Base-by-base conservation (phyloP, 2,113 vertebrate species). In the Sialia sialis region DNA sequence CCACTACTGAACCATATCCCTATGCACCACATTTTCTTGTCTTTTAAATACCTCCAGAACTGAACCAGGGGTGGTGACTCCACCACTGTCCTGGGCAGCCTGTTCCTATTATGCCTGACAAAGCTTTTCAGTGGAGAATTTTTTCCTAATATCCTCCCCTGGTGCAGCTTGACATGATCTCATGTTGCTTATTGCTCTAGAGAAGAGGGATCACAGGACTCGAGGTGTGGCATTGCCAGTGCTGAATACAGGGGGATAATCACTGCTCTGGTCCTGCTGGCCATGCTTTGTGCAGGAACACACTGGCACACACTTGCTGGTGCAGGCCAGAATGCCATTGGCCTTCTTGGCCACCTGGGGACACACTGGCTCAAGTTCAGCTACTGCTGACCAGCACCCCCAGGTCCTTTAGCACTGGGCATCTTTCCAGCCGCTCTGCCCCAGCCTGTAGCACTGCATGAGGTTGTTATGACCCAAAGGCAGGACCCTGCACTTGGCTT, bases 21-120 rank as follows among this genome's bases (percentile, higher is more conserved):
- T 64, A 0, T 36, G 25, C 1, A 21, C 9, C 7, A 7, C 2
- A 7, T 52, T 36, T n/a, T 36, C 7, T 23, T 0, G 2, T 13
- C 15, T 72, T 56, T 38, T 64, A 39, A 84, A 74, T 36, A 25
- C 23, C 16, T 59, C 32, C 30, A 48, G 60, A 16, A 23, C 22
- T 26, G 34, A 16, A 55, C 44, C 30, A 32, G 66, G 27, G 6
- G 25, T 22, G 27, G 39, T 3, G 22, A 52, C 25, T 74, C 21
- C 14, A 39, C 8, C 38, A 38, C 43, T 63, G 29, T 48, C 58
- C 41, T 52, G 10, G 30, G 30, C n/a, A 89, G 54, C 15, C 20
- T 46, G 10, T 43, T 77, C 14, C 4, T 0, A 16, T 25, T 0
- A 18, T 25, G 38, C 11, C 17, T 43, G 26, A 48, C 1, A 62